phyloP scores from a whole-genome alignment of 30 jellyfish, hydroid and myxozoan species.

The Aurelia sp. region DNA sequence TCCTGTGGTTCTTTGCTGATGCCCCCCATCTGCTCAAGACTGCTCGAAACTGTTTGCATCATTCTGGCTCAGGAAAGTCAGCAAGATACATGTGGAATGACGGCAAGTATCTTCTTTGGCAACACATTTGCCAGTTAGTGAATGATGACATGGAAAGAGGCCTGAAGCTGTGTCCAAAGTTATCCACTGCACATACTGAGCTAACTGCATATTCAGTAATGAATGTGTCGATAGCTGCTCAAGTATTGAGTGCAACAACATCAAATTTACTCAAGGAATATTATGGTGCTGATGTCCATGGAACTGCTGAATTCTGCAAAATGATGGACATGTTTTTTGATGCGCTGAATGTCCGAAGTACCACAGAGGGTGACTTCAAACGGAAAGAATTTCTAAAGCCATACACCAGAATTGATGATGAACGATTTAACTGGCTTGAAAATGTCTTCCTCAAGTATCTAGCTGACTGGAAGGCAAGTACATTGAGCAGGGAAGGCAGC shows the following conservation, averaged over 20 bases:
- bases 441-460: slow-evolving; percentile 30
- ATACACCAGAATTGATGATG: slow-evolving; percentile 20
- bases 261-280: slow-evolving; percentile 11
- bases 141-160: neutral
- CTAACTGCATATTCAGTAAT: slow-evolving; percentile 44
- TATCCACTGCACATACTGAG: slow-evolving; percentile 33
- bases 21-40: slow-evolving; percentile 67
- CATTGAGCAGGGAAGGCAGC: slow-evolving; percentile 17
- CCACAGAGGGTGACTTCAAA: neutral
- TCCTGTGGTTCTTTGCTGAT: slow-evolving; percentile 58
- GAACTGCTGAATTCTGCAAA: slow-evolving; percentile 49
- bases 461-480: slow-evolving; percentile 51
- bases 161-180: slow-evolving; percentile 34
- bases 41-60: slow-evolving; percentile 32
- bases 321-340: slow-evolving; percentile 59
- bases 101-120: slow-evolving; percentile 3
- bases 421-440: slow-evolving; percentile 29
- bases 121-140: neutral
- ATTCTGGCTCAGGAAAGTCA: slow-evolving; percentile 18
- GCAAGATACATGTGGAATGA: slow-evolving; percentile 23
- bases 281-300: neutral
- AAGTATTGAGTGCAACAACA: slow-evolving; percentile 62
- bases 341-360: slow-evolving; percentile 48
- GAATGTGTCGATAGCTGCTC: slow-evolving; percentile 47
- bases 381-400: slow-evolving; percentile 43